These are phyloP conservation scores for Folsomia candida DNA, from an alignment of 2,888 invertebrate genomes.

Conservation along the genomic window DNA sequence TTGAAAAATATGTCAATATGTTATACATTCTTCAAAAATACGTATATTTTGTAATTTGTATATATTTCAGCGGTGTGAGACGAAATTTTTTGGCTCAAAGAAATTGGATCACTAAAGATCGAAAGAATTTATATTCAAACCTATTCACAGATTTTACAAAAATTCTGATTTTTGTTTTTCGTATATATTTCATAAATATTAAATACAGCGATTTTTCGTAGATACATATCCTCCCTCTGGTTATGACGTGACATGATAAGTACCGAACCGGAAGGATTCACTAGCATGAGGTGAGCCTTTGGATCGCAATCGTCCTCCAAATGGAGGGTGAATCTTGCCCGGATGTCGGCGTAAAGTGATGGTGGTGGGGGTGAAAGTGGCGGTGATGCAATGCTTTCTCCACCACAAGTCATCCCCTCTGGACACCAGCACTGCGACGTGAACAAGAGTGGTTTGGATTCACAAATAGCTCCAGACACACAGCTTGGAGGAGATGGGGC, in stretches of 20 bases:
- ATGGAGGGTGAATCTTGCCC: neutral
- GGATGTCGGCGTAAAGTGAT: neutral
- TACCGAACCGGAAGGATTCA: constrained; percentile 1
- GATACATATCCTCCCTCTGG: no score
- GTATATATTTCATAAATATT: no score
- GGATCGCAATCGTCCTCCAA: constrained; percentile 26
- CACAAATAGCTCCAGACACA: constrained; percentile 5
- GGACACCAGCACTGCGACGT: constrained; percentile 29
- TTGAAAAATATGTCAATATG: no score
- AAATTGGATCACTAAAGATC: no score
- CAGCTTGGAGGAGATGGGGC: constrained; percentile 21
- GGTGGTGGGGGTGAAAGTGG: neutral
- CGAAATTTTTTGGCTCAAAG: no score
- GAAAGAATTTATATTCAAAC: no score
- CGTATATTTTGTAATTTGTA: no score
- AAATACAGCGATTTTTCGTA: constrained; percentile 7
- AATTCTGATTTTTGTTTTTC: no score
- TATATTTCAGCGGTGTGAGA: no score
- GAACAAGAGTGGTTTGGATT: constrained; percentile 18
- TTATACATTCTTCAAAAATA: no score
- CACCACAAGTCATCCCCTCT: neutral
- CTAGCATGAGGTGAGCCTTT: constrained; percentile 1
- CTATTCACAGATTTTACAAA: no score
- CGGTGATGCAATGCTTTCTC: neutral
- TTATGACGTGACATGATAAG: no score